Evolutionary conservation across 2,113 vertebrate species (phyloP), one percentile per base, ranked within the genome.

Genomic region (Peromyscus californicus): DNA sequence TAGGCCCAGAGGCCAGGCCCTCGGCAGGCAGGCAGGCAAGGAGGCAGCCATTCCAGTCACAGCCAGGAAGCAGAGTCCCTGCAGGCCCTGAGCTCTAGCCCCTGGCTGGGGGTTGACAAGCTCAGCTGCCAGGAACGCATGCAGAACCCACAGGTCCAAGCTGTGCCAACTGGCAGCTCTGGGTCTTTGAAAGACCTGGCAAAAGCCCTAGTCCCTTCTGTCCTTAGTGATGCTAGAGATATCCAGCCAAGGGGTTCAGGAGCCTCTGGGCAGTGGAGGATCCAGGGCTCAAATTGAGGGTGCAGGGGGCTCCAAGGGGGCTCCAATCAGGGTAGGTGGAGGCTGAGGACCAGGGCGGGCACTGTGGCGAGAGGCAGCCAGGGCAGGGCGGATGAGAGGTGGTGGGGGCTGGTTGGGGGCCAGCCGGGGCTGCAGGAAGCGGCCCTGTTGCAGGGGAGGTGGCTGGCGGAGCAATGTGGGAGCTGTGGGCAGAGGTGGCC

Each of bases 401-500:
- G 99, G 99, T 0, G 99, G 99, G 0, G 99, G 99, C 96, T 99
- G 99, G 98, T 98, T 98, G 90, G 97, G 98, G 26, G 98, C 99
- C 98, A 98, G 95, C 61, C 91, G 99, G 96, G 51, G 99, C 97
- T 99, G 99, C 29, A 99, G 99, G 42, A 99, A 99, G 15, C 99
- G 99, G 0, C 99, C 99, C 98, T 98, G 98, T 96, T 99, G 99
- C 6, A 99, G 99, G 0, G 99, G 99, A 0, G 99, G 99, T 0
- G 99, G 99, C 98, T 99, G 99, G 3, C 99, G 99, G 31, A 99
- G 99, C 89, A 99, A 98, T 93, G 99, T 99, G 0, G 99, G 99
- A 0, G 99, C 99, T 0, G 99, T 98, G 3, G 99, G 99, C 45
- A 99, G 98, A 0, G 99, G 98, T 0, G 99, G 99, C 48, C 99